Base-by-base conservation (phyloP, 1,140 invertebrate genomes). In the Caligus rogercresseyi region DNA sequence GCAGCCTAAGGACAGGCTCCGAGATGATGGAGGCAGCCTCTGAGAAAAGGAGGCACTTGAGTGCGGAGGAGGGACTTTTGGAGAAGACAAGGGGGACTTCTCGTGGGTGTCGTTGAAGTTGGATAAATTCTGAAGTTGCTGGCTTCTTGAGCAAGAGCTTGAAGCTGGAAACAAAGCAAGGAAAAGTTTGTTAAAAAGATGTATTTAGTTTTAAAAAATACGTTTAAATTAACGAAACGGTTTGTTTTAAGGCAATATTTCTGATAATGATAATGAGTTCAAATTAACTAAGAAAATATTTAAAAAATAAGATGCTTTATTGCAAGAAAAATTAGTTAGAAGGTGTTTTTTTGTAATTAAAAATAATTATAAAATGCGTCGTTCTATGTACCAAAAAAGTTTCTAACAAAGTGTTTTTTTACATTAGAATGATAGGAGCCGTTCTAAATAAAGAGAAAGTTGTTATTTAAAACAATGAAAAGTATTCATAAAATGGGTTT, bases 111-210 rank as follows among this genome's bases (percentile, higher is more conserved):
- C 26, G 15, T 25, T 3, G 3, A 26, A 19, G 21, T 25, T 20
- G 23, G 18, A 25, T 20, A 18, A 21, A n/a, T 60, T 20, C 11
- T 25, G 57, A 11, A 54, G 53, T 16, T 16, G 53, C 21, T 54
- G n/a, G 53, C 21, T 16, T 7, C 21, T 23, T 54, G 53, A 25
- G 53, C 64, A 18, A 64, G 55, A 43, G 60, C 64, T 54, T 64
- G 31, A 13, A 65, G 62, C 65, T 65, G 26, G 55, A 61, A 15
- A 26, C 3, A 24, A 55, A n/a, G 61, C 24, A 19, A 25, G 61
- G 21, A 18, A 61, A 3, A n/a, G 15, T 11, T 3, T 11, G 25
- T 13, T 13, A 25, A 61, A 59, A 62, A 14, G 16, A 7, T 15
- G 19, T 11, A 18, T 16, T 58, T 4, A 62, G 14, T 13, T 14